Evolutionary conservation across 2,888 invertebrate species (phyloP), one percentile per base, ranked within the genome.

Genomic region (Eupithecia pulchellata): DNA sequence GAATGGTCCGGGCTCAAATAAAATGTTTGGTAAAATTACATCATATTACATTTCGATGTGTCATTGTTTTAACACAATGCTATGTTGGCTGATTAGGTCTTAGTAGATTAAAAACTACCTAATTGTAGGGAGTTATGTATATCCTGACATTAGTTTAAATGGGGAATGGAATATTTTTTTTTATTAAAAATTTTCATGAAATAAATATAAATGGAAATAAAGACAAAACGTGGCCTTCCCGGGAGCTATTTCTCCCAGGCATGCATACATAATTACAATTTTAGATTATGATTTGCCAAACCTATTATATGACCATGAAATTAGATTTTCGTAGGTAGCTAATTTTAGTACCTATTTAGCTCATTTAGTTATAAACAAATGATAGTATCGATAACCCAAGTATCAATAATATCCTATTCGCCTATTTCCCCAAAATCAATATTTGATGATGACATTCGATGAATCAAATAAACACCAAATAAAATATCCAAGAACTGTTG

Each of bases 401-500:
- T n/a, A n/a, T n/a, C n/a, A n/a, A n/a, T n/a, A 55, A 13, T 27
- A 14, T 11, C 29, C 29, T 29, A 57, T 29, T 57, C 29, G 27
- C 27, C 14, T 25, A 0, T 8, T 8, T 14, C 27, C 6, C 11
- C 20, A 27, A 27, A n/a, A 72, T 74, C 66, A 64, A 60, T 60
- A 64, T 71, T 71, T 66, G 52, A n/a, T n/a, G 32, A 30, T 25
- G 25, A 57, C 25, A 47, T 63, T 29, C 66, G 42, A 64, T 34
- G 67, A 72, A 73, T 65, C 66, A 65, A 66, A 58, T 32, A 11
- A 52, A 52, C 71, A 73, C 64, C 66, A 65, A 66, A 58, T 32
- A 11, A 52, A 52, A 47, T 57, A 57, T 69, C 64, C 55, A n/a
- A 74, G 68, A 66, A 69, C 52, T 78, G 57, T 77, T 77, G 75